Evolutionary conservation across 1,140 invertebrate species (phyloP).

Genomic region (Heterodera schachtii): DNA sequence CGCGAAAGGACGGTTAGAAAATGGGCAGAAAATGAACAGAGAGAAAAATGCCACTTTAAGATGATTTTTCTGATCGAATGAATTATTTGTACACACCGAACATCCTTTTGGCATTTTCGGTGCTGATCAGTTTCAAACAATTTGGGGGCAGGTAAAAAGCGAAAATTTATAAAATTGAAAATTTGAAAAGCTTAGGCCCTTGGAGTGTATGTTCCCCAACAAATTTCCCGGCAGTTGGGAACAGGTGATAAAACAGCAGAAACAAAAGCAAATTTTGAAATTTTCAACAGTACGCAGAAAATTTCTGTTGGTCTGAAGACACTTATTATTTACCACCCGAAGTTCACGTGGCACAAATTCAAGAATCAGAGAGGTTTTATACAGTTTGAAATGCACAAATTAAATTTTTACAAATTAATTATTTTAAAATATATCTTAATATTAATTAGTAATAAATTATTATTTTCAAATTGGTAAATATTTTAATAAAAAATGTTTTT

Average conservation of each 20-base stretch:
- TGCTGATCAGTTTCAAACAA: constrained; percentile 61
- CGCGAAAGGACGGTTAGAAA: constrained; percentile 50
- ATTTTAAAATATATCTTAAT: too few relatives aligned
- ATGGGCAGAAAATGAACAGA: constrained; percentile 2
- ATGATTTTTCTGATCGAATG: constrained; percentile 59
- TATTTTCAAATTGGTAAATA: too few relatives aligned
- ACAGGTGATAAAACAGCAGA: constrained; percentile 45
- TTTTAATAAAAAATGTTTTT: too few relatives aligned
- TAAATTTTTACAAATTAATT: too few relatives aligned
- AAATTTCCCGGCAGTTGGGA: constrained; percentile 63
- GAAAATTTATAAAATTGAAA: constrained; percentile 44
- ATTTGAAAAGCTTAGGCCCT: constrained; percentile 35
- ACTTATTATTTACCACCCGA: constrained; percentile 62
- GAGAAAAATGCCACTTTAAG: constrained; percentile 11
- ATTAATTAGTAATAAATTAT: too few relatives aligned
- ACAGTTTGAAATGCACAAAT: neutral
- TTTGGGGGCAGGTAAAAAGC: constrained; percentile 45
- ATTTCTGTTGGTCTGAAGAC: constrained; percentile 63
- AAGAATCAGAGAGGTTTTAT: constrained; percentile 39
- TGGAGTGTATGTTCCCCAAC: constrained; percentile 59
- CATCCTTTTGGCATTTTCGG: constrained; percentile 60
- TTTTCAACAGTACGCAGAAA: constrained; percentile 62
- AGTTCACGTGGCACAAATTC: constrained; percentile 56
- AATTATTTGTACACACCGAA: constrained; percentile 64
- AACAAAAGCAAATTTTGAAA: neutral